Percentiles rank a stretch among this genome's conserved stretches.
These are phyloP conservation scores for Puntigrus tetrazona DNA, from an alignment of 2,113 vertebrate genomes.

Conservation along the genomic window DNA sequence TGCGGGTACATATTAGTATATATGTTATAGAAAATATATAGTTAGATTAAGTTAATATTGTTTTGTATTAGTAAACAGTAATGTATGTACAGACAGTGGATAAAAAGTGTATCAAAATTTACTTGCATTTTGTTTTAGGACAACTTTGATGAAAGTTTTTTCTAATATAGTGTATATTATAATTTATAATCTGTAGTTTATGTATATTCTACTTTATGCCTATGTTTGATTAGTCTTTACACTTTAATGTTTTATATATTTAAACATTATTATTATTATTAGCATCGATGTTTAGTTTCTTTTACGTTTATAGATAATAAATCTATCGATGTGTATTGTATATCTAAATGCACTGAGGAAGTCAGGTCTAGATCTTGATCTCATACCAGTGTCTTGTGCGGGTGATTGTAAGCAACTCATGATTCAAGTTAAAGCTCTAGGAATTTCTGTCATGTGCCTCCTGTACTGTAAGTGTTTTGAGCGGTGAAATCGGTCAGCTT, in stretches of 20 bases:
- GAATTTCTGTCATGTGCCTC: conserved; percentile 24
- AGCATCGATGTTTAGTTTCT: neutral
- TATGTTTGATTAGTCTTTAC: neutral
- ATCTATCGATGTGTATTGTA: neutral
- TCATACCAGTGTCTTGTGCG: neutral
- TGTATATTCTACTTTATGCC: neutral
- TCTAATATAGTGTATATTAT: no score
- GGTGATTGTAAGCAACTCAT: conserved; percentile 3
- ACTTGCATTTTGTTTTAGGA: no score
- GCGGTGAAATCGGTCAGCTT: neutral
- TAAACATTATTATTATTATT: neutral
- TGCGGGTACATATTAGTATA: no score
- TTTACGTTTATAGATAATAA: neutral
- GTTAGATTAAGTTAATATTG: neutral
- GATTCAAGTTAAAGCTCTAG: conserved; percentile 1
- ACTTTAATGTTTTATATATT: no score
- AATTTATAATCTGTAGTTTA: no score
- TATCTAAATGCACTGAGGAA: neutral
- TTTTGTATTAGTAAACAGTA: no score
- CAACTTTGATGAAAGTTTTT: no score
- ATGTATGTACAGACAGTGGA: no score
- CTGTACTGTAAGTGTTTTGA: neutral
- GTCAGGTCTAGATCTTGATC: neutral
- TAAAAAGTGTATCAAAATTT: no score
- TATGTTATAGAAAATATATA: neutral